Conservation (phyloP, 2,797 vertebrate species). For the Catostomus latipinnis region DNA sequence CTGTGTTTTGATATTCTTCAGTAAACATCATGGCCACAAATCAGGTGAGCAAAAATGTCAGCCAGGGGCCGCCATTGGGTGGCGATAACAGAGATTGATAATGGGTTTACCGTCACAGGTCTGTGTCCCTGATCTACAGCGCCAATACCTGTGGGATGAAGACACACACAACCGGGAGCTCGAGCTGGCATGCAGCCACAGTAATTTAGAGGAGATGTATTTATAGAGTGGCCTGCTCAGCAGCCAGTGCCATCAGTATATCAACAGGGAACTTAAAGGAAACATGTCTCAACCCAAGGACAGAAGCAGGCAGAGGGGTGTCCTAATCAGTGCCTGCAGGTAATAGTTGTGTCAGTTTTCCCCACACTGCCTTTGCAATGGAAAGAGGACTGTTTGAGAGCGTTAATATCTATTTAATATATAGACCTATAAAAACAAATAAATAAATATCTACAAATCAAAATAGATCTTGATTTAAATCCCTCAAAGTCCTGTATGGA, state of each 20-base stretch:
- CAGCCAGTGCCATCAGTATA: constrained; percentile 77
- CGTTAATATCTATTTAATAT: not conserved
- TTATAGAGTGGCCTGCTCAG: constrained; percentile 81
- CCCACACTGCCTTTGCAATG: constrained; percentile 63
- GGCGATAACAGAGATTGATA: constrained; percentile 80
- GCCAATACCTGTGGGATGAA: constrained; percentile 69
- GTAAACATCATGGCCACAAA: constrained; percentile 53
- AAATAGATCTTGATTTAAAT: not conserved
- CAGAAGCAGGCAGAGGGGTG: constrained; percentile 65
- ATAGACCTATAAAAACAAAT: not conserved
- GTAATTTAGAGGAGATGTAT: constrained; percentile 80
- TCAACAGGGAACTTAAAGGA: constrained; percentile 74
- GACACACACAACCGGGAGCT: constrained; percentile 65
- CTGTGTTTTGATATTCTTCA: constrained; percentile 35
- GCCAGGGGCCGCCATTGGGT: constrained; percentile 59
- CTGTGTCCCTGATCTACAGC: constrained; percentile 63
- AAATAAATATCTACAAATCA: not conserved
- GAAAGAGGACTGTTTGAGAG: constrained; percentile 42
- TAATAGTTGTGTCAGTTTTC: constrained; percentile 66
- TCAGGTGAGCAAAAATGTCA: constrained; percentile 48
- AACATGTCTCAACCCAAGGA: constrained; percentile 81
- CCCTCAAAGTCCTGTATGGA: not conserved
- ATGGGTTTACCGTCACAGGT: constrained; percentile 68
- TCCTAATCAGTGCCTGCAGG: constrained; percentile 60
- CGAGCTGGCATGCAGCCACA: constrained; percentile 67